A percentile compares a stretch with the other conserved stretches of the same genome.
Evolutionary conservation across 2,888 invertebrate species (phyloP).

Genomic region (Melanophora roralis): DNA sequence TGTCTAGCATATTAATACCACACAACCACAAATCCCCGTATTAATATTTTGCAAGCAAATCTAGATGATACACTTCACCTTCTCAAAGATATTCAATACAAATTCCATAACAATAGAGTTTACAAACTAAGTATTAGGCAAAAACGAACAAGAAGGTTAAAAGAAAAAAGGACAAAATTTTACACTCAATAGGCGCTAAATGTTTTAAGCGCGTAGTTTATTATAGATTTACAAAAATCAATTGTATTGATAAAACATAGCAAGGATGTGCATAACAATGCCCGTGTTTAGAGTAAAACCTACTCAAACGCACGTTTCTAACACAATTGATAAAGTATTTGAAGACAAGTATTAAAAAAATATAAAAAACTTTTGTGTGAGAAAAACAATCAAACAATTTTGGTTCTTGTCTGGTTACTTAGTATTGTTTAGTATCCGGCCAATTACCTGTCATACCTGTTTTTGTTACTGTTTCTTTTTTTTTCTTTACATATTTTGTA

Average conservation of each 20-base stretch:
- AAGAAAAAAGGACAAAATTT: background rate
- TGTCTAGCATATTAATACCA: slow-evolving; percentile 14
- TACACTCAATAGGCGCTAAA: slow-evolving; percentile 15
- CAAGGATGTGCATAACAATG: background rate
- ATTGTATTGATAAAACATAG: background rate
- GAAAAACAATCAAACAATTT: slow-evolving; percentile 5
- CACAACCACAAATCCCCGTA: slow-evolving; percentile 19
- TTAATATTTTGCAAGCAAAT: background rate
- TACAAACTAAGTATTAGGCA: no score
- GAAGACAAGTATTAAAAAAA: slow-evolving; percentile 13
- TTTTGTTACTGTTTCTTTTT: no score
- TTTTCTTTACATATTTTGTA: no score
- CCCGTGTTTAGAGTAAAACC: background rate
- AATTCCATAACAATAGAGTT: no score
- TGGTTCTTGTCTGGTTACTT: background rate
- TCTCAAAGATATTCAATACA: background rate
- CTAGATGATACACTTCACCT: background rate
- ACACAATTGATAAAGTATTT: slow-evolving; percentile 16
- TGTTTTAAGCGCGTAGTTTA: slow-evolving; percentile 36
- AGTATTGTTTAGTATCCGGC: slow-evolving; percentile 32
- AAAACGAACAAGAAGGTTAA: no score
- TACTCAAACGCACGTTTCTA: slow-evolving; percentile 4
- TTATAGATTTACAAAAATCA: slow-evolving; percentile 3
- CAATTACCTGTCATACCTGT: slow-evolving; percentile 2
- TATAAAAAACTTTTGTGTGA: background rate